Evolutionary conservation across 2,888 invertebrate genomes (phyloP), one percentile per base, ranked within the genome.

Genomic region (Stegophylla sp.): DNA sequence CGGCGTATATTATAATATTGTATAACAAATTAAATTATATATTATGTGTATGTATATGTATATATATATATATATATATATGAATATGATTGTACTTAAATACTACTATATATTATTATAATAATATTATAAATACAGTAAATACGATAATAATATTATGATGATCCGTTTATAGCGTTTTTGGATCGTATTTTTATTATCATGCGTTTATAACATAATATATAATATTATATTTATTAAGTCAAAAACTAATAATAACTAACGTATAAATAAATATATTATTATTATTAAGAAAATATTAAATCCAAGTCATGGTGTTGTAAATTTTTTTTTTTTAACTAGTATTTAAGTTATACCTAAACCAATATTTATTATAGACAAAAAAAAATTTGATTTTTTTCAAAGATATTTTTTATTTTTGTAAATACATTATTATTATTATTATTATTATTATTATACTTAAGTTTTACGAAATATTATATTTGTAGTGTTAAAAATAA

Each of bases 1-100:
- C n/a, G n/a, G n/a, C n/a, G n/a, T n/a, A n/a, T n/a, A n/a, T 34
- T 63, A 7, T n/a, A 76, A 66, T 66, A 53, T 53, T 66, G 64
- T 76, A 76, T 43, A 23, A 43, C 53, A 76, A 74, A 76, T 41
- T n/a, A n/a, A n/a, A n/a, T n/a, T n/a, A n/a, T n/a, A n/a, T n/a
- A n/a, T n/a, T n/a, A n/a, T n/a, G n/a, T n/a, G n/a, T n/a, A n/a
- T n/a, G n/a, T n/a, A 12, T 20, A 48, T 48, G 20, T n/a, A n/a
- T n/a, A n/a, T n/a, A 20, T 53, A 41, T 26, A 41, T 63, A 23
- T 71, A 41, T 26, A 75, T 41, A 41, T 75, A 64, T 45, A 4
- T 75, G 61, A 43, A 12, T 64, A 64, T 48, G 17, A 45, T 28
- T 75, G 20, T 75, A 51, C n/a, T 71, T 56, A 48, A 23, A 56